Evolutionary conservation across 2,797 vertebrate genomes (phyloP).

Genomic region (Netta rufina): DNA sequence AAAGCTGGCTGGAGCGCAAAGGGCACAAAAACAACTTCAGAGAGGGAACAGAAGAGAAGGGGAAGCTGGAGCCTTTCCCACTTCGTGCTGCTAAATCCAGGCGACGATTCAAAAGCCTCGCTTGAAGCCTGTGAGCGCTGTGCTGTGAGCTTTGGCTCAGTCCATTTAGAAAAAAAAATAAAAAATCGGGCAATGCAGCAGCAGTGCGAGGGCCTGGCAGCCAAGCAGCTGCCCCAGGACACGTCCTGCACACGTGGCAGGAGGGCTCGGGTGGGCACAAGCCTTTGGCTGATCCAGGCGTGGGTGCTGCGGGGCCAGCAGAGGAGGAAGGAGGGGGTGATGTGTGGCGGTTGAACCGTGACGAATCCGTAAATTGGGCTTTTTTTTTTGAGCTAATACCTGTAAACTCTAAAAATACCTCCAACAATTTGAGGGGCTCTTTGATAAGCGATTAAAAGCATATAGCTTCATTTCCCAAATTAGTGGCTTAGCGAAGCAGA

Average conservation of each 20-base stretch:
- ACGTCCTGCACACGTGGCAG: fast-evolving
- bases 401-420: slow-evolving; percentile 50
- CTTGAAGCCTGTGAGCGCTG: not conserved
- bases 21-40: not conserved
- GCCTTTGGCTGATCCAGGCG: not conserved
- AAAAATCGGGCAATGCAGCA: not conserved
- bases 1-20: not conserved
- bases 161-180: not conserved
- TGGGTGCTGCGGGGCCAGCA: not conserved
- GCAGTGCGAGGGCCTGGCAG: not conserved
- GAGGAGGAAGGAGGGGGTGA: not conserved
- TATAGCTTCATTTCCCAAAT: not conserved
- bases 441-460: slow-evolving; percentile 43
- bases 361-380: not conserved
- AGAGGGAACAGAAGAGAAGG: not conserved
- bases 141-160: not conserved
- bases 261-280: not conserved
- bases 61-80: not conserved
- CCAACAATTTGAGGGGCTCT: not conserved
- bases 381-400: slow-evolving; percentile 12
- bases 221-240: not conserved
- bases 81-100: not conserved
- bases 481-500: slow-evolving; percentile 29
- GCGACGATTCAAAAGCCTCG: not conserved
- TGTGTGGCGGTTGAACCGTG: not conserved